A percentile compares a stretch with the other conserved stretches of the same genome.
These are phyloP conservation scores for Etheostoma nigrum DNA, from an alignment of 2,797 vertebrate species.

Conservation along the genomic window DNA sequence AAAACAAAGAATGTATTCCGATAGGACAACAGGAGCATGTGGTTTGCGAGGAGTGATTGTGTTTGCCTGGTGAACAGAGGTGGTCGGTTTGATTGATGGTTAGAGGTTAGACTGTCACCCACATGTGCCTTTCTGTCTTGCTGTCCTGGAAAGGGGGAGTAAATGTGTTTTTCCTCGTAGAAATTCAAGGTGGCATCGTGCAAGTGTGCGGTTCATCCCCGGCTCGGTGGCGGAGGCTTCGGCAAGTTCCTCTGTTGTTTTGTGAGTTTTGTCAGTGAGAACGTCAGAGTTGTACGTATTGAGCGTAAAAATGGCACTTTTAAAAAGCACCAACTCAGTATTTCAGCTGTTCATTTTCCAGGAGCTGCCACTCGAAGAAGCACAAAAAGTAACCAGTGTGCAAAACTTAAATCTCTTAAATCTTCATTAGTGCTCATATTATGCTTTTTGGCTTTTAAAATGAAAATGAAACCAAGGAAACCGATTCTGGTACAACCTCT, in stretches of 20 bases:
- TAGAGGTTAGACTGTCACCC: constrained; percentile 69
- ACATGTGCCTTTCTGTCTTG: constrained; percentile 83
- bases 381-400: constrained; percentile 65
- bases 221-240: constrained; percentile 27
- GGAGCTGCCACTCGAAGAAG: constrained; percentile 64
- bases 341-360: constrained; percentile 43
- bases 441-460: too few relatives aligned
- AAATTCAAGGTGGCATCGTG: not conserved
- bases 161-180: not conserved
- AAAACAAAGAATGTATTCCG: constrained; percentile 65
- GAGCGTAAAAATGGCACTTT: constrained; percentile 54
- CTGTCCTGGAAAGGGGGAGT: constrained; percentile 43
- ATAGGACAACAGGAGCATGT: constrained; percentile 60
- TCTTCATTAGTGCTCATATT: not conserved
- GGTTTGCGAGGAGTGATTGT: constrained; percentile 49
- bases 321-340: constrained; percentile 59
- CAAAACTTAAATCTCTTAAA: constrained; percentile 15
- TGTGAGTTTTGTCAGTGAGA: constrained; percentile 26
- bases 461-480: too few relatives aligned
- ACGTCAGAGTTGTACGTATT: constrained; percentile 45
- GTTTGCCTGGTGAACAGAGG: constrained; percentile 44
- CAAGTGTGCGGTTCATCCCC: not conserved
- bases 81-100: constrained; percentile 47
- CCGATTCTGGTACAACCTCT: too few relatives aligned
- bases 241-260: constrained; percentile 40